Evolutionary conservation across 2,113 vertebrate genomes (phyloP).

Genomic region (Sceloporus undulatus): DNA sequence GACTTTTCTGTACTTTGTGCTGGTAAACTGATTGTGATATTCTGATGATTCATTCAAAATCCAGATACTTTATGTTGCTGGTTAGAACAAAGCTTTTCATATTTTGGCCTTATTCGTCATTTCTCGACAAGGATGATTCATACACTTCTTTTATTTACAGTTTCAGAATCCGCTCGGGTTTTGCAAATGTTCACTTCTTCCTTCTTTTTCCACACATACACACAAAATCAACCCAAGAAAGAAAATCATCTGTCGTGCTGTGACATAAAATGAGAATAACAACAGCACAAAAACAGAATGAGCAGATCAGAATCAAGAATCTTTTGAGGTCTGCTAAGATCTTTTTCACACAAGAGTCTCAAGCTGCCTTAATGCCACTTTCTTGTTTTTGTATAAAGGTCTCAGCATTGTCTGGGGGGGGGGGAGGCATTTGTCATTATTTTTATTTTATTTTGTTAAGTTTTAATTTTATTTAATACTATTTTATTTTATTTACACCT

Average conservation of each 20-base stretch:
- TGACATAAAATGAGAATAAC: slow-evolving; percentile 1
- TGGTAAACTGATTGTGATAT: slow-evolving; percentile 75
- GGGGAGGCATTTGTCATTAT: background rate
- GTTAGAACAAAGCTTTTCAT: slow-evolving; percentile 68
- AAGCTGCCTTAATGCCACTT: background rate
- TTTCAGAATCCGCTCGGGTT: slow-evolving; percentile 55
- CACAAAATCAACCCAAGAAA: background rate
- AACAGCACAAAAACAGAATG: slow-evolving; percentile 2
- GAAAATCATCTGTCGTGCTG: background rate
- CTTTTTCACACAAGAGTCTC: background rate
- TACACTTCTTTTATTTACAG: slow-evolving; percentile 71
- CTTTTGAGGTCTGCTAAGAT: background rate
- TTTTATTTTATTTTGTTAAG: background rate
- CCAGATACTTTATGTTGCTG: slow-evolving; percentile 67
- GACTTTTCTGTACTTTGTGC: slow-evolving; percentile 71
- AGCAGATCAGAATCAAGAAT: background rate
- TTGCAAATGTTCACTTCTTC: slow-evolving; percentile 65
- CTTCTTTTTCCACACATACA: slow-evolving; percentile 52
- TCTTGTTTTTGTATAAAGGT: background rate
- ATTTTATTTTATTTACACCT: background rate
- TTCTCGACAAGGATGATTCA: slow-evolving; percentile 76
- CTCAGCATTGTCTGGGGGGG: background rate
- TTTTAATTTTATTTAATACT: background rate
- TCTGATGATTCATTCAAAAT: slow-evolving; percentile 76
- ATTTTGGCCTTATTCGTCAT: slow-evolving; percentile 70